Evolutionary conservation across 2,797 vertebrate species (phyloP), one percentile per base, ranked within the genome.

Genomic region (Alosa sapidissima): DNA sequence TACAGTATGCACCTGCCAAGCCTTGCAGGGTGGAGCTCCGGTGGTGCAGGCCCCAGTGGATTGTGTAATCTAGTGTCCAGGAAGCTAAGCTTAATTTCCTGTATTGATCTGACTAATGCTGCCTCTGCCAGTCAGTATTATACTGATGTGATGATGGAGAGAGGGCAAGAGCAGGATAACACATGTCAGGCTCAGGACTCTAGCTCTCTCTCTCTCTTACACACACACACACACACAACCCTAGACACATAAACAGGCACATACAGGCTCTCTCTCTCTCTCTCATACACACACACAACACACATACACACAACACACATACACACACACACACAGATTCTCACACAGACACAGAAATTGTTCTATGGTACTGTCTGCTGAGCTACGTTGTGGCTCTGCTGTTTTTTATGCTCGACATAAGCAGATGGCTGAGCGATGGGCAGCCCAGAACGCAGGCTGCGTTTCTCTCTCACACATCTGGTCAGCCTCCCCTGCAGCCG

Each of bases 11-110:
- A 62, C 24, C 33, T 13, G 62, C 14, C 28, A 28, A 24, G 58
- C 21, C 2, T 11, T 13, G 21, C 19, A 65, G n/a, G 24, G 65
- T 24, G 28, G n/a, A 14, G 62, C n/a, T 9, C 62, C 14, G 9
- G 3, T 36, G 62, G 62, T 33, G 24, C 28, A 62, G n/a, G n/a
- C n/a, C 58, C 58, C 58, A 68, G 62, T 68, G 62, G 62, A 14
- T 68, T 68, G 62, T 68, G n/a, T 68, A 68, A 33, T 68, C 28
- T 68, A 68, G 62, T 68, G 62, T 36, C 65, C 62, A 68, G 62
- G 28, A 68, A 68, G 62, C 62, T 33, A 11, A 68, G 28, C 62
- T 68, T 68, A 68, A 68, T 68, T 33, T 68, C 62, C 62, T 68
- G 10, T 68, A 68, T 68, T 68, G 62, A 68, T 68, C 62, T 36